phyloP scores from a whole-genome alignment of 2,113 vertebrate genomes.

The Chaenocephalus aceratus region DNA sequence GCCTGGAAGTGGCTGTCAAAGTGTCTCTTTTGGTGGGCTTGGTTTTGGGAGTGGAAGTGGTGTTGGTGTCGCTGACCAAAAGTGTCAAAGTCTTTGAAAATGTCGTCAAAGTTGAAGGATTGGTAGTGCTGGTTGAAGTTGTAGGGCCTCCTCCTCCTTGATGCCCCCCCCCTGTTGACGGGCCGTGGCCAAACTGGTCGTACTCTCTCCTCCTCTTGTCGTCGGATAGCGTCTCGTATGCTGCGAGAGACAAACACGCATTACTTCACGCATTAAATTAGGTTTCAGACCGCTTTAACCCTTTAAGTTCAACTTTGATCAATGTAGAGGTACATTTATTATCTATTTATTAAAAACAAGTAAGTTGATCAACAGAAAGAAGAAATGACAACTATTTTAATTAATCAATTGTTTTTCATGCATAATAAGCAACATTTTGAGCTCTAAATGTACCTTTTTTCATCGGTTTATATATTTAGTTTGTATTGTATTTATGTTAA shows the following conservation, averaged over 20 bases:
- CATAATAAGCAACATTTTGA: no score
- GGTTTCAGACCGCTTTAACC: neutral
- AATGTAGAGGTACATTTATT: neutral
- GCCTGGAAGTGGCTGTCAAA: conserved; percentile 92
- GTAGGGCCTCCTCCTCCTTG: conserved; percentile 69
- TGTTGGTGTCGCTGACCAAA: conserved; percentile 87
- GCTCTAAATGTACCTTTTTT: no score
- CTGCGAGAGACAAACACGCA: conserved; percentile 76
- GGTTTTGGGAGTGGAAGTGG: conserved; percentile 67
- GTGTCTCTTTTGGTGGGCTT: conserved; percentile 88
- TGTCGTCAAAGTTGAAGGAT: conserved; percentile 94
- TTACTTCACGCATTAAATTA: neutral
- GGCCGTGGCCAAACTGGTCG: conserved; percentile 87
- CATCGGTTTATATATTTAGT: no score
- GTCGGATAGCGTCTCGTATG: conserved; percentile 95
- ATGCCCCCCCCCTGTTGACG: conserved; percentile 73
- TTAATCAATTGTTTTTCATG: no score
- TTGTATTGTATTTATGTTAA: no score
- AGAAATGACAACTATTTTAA: no score
- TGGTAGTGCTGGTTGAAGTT: conserved; percentile 86
- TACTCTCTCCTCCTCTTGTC: conserved; percentile 91
- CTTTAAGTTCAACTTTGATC: neutral
- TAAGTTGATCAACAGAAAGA: no score
- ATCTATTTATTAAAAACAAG: neutral
- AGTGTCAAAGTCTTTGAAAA: conserved; percentile 92